Percentiles rank a stretch among this genome's conserved stretches.
Conservation (phyloP, 2,797 vertebrate genomes). For the Eptatretus atami region DNA sequence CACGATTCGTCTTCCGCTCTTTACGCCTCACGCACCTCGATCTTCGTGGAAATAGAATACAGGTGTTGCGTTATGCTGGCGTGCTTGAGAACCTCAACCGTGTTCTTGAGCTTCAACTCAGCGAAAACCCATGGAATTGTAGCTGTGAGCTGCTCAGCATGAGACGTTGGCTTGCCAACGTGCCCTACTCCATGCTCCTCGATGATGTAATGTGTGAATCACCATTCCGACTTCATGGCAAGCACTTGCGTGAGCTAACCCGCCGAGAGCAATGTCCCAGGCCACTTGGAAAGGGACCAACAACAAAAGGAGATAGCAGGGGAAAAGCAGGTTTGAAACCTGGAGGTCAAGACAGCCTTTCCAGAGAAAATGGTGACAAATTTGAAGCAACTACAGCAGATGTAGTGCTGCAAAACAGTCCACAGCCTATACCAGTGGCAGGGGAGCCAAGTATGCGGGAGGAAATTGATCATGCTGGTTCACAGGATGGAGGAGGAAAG, state of each 20-base stretch:
- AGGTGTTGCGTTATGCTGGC: slow-evolving; percentile 65
- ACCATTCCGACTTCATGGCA: slow-evolving; percentile 67
- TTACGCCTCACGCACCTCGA: slow-evolving; percentile 88
- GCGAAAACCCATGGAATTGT: slow-evolving; percentile 96
- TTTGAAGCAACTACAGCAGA: too few relatives aligned
- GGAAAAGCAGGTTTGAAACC: too few relatives aligned
- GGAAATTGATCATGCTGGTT: too few relatives aligned
- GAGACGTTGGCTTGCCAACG: slow-evolving; percentile 88
- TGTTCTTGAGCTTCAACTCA: slow-evolving; percentile 94
- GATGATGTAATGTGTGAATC: slow-evolving; percentile 90
- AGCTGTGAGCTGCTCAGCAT: slow-evolving; percentile 77
- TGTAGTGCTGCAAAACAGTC: too few relatives aligned
- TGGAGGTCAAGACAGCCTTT: too few relatives aligned
- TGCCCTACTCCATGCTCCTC: slow-evolving; percentile 38
- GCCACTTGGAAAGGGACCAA: slow-evolving; percentile 15
- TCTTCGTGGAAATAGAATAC: slow-evolving; percentile 66
- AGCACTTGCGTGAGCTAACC: slow-evolving; percentile 74
- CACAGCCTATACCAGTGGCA: too few relatives aligned
- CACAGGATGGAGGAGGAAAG: too few relatives aligned
- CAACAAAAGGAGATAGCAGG: too few relatives aligned
- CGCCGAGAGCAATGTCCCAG: slow-evolving; percentile 78
- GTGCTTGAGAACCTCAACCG: slow-evolving; percentile 85
- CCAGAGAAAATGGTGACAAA: too few relatives aligned
- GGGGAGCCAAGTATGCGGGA: too few relatives aligned
- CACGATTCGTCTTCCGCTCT: slow-evolving; percentile 83